These are phyloP conservation scores for Triops longicaudatus DNA, from an alignment of 1,140 invertebrate genomes.

Conservation along the genomic window DNA sequence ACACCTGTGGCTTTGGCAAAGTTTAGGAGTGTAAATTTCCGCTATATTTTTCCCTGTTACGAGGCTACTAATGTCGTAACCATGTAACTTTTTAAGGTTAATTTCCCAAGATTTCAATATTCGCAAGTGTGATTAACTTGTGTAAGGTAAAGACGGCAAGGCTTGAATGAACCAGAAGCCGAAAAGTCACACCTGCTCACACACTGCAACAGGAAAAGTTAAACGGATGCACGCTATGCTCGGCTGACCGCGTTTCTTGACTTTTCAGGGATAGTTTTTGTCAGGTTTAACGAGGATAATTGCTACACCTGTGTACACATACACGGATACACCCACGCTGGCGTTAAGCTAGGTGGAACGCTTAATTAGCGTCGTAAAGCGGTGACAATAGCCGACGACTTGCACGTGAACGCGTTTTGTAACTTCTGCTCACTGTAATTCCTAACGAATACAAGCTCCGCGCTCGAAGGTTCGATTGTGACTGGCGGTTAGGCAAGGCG, in stretches of 20 bases:
- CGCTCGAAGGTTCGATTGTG: background rate
- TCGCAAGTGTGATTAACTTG: background rate
- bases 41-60: background rate
- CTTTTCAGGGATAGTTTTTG: too few relatives aligned
- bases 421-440: background rate
- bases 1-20: background rate
- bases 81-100: background rate
- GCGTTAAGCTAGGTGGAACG: background rate
- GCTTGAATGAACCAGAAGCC: background rate
- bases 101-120: background rate
- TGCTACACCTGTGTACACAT: background rate
- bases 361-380: background rate
- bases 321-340: background rate
- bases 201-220: conserved; percentile 1
- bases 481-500: background rate
- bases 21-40: background rate
- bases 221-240: background rate
- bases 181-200: background rate
- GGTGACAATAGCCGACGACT: background rate
- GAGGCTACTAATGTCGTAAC: background rate
- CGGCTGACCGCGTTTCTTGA: background rate
- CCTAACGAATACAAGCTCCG: background rate
- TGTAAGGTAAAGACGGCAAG: background rate
- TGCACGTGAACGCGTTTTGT: background rate
- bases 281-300: background rate